Base-by-base conservation (phyloP, 2,113 vertebrate genomes). In the Hyperopisus bebe region DNA sequence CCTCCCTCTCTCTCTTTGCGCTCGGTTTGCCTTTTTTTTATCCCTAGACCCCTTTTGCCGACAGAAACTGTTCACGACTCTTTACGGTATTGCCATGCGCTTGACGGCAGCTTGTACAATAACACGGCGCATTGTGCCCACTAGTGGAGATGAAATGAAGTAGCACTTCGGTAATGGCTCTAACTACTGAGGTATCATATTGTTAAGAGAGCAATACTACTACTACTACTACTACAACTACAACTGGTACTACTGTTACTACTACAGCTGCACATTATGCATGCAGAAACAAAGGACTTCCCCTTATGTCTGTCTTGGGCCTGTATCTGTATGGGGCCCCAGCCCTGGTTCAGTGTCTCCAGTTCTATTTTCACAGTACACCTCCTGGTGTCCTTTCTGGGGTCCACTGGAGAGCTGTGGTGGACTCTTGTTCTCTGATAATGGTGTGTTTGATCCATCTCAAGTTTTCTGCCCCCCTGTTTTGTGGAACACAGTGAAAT, bases 21-120 rank as follows among this genome's bases (percentile, higher is more conserved):
- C n/a, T 48, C 46, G 24, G 46, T 50, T 51, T 46, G 42, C 17
- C 44, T n/a, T 87, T 53, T 55, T 88, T 88, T 89, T 5, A 82
- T 83, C 48, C 74, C 48, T 8, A 82, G 27, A 80, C 62, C 88
- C 88, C 21, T 39, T 31, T 39, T 55, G 55, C 55, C 70, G 50
- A 87, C 15, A 53, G n/a, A 87, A 24, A 51, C 15, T 31, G 19
- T 87, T 87, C 50, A 35, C 85, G 85, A 55, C 85, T 53, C 48
- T 46, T 89, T 48, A 39, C 88, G 48, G 42, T 50, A 42, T 48
- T 82, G 48, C 13, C 24, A 42, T 39, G 48, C 5, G 48, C 19
- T 89, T 89, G 88, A 83, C 88, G 88, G 77, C 88, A 82, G 47
- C 48, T 19, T n/a, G 1, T 24, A 17, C 70, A n/a, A 82, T 21